Conservation (phyloP, 2,797 vertebrate genomes). For the Hydrocynus forskahlii region DNA sequence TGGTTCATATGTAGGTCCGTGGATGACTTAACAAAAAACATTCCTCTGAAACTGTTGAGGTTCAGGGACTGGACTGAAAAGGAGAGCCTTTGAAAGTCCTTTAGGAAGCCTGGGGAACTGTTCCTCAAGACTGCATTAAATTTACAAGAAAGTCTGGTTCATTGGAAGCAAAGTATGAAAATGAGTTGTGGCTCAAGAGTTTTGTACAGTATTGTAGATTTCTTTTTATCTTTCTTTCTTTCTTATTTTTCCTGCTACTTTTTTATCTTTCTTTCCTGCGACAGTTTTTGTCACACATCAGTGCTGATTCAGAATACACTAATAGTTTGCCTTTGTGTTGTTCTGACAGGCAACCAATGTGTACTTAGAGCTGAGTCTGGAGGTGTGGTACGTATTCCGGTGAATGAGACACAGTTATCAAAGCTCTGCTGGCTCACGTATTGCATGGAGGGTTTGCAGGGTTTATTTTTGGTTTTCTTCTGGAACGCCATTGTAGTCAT, state of each 20-base stretch:
- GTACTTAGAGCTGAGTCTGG: constrained; percentile 87
- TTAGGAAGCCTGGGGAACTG: too few species aligned
- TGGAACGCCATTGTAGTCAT: not conserved
- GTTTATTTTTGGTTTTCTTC: not conserved
- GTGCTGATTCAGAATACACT: constrained; percentile 18
- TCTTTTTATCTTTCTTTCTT: not conserved
- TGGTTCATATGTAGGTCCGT: too few species aligned
- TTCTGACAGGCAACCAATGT: constrained; percentile 90
- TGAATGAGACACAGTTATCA: not conserved
- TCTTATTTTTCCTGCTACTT: not conserved
- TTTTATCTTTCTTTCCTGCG: too few species aligned
- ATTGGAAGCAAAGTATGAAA: too few species aligned
- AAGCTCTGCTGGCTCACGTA: not conserved
- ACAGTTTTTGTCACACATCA: not conserved
- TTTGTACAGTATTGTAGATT: too few species aligned
- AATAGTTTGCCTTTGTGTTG: constrained; percentile 59
- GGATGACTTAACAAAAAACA: too few species aligned
- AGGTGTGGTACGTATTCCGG: constrained; percentile 89
- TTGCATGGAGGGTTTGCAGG: not conserved
- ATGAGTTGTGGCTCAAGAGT: too few species aligned
- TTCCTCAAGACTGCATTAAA: too few species aligned
- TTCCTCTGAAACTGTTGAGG: too few species aligned
- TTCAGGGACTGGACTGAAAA: too few species aligned
- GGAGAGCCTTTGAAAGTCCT: too few species aligned
- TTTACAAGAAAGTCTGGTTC: too few species aligned